Percentiles rank a stretch among this genome's conserved stretches.
phyloP scores from a whole-genome alignment of 2,797 vertebrate genomes.

The Phrynocephalus guinanensis region DNA sequence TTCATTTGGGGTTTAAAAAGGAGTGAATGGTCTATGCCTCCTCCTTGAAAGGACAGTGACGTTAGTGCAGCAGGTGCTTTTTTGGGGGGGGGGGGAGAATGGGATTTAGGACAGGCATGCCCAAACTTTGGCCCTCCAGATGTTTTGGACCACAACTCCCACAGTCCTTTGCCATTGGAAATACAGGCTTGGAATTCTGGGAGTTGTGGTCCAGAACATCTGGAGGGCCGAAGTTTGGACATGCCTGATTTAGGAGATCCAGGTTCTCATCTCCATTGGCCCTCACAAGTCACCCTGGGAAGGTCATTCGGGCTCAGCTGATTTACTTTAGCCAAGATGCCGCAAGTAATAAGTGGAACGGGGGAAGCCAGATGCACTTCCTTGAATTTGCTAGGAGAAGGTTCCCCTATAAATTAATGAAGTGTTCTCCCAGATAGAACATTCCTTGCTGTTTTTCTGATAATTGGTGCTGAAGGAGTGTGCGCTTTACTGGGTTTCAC shows the following conservation, averaged over 20 bases:
- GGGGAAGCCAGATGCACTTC: background rate
- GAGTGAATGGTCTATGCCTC: slow-evolving; percentile 4
- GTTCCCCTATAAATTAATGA: background rate
- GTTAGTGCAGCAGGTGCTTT: background rate
- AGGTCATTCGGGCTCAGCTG: too few relatives aligned
- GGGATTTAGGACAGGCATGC: background rate
- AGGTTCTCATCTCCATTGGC: background rate
- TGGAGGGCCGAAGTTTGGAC: too few relatives aligned
- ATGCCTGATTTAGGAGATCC: background rate
- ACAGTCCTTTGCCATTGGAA: too few relatives aligned
- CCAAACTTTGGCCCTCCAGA: background rate
- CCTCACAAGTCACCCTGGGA: background rate
- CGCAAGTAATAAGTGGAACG: background rate
- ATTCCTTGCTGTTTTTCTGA: too few relatives aligned
- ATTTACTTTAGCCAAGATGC: background rate
- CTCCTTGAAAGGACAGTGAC: slow-evolving; percentile 3
- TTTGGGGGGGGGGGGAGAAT: background rate
- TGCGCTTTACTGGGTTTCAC: too few relatives aligned
- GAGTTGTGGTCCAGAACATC: too few relatives aligned
- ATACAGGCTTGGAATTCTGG: too few relatives aligned
- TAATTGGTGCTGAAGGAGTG: too few relatives aligned
- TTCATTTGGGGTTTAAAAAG: background rate
- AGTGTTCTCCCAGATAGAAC: background rate
- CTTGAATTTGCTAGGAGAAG: background rate
- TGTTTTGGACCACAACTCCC: too few relatives aligned